phyloP scores from a whole-genome alignment of 2,797 vertebrate species.

The Chaetophractus vellerosus region DNA sequence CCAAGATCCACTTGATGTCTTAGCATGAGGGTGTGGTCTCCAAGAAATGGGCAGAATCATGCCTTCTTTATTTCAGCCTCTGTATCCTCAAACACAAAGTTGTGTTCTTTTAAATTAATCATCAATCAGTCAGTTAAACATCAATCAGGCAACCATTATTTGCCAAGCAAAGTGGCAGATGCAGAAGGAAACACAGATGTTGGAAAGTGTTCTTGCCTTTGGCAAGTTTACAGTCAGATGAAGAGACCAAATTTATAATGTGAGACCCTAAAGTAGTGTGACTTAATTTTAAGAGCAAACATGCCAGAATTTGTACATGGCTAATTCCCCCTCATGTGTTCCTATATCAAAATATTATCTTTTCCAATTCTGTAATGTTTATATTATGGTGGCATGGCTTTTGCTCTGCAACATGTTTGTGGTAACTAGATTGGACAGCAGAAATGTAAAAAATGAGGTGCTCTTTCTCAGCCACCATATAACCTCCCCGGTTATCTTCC shows the following conservation, averaged over 20 bases:
- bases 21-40: background rate
- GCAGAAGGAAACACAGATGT: constrained; percentile 31
- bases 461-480: background rate
- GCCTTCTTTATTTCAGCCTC: background rate
- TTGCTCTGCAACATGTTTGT: background rate
- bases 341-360: constrained; percentile 48
- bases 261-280: constrained; percentile 13
- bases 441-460: constrained; percentile 29
- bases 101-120: background rate
- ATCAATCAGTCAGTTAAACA: constrained; percentile 20
- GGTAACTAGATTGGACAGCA: background rate
- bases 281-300: constrained; percentile 60
- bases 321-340: background rate
- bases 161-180: constrained; percentile 11
- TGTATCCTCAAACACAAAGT: background rate
- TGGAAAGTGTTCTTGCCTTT: constrained; percentile 47
- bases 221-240: constrained; percentile 34
- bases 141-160: constrained; percentile 12
- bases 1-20: background rate
- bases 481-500: background rate
- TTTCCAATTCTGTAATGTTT: constrained; percentile 55
- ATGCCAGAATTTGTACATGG: constrained; percentile 16
- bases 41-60: background rate
- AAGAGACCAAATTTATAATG: constrained; percentile 55
- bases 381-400: background rate